Base-by-base conservation (phyloP, 2,888 invertebrate species). In the Stenodera caucasica region DNA sequence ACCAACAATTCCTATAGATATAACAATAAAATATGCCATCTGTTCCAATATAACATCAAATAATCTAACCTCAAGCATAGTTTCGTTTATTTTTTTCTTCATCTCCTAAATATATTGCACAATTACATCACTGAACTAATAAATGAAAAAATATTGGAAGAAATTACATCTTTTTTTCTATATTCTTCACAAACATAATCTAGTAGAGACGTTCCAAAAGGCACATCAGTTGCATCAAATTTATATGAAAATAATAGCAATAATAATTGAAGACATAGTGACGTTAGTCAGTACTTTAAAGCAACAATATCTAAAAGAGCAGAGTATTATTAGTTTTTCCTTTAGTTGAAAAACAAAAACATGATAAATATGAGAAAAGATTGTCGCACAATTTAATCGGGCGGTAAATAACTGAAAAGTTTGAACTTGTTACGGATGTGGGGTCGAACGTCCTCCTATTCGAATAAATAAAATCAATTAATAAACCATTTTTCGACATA, bases 351-450 rank as follows among this genome's bases (percentile, higher is more conserved):
- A 30, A 53, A 53, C 12, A 30, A 33, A 26, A 26, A 5, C 26
- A 55, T 35, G 9, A 7, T 37, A 30, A 29, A n/a, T 30, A 53
- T 55, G 56, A 53, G n/a, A 32, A 26, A 53, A 66, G 72, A 72
- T 73, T 72, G 71, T 71, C 71, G 67, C 40, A 33, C 37, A 53
- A 49, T 37, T 65, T 90, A 92, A 80, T 92, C 92, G 2, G 94
- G 92, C 49, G 94, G 94, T 72, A 96, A 82, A 78, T 93, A 91
- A 76, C 92, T 93, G 82, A 94, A 94, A 8, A 96, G 85, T 75
- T 93, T 90, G 83, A 91, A 97, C 76, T 92, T 91, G 73, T 95
- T 92, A 61, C 94, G 85, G 70, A 97, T 94, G 80, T 91, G 91
- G 2, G 96, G 96, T 64, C 97, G 86, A 0, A 97, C 96, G 80